Conservation (phyloP, 2,888 invertebrate genomes). For the Rhaphigaster nebulosa region DNA sequence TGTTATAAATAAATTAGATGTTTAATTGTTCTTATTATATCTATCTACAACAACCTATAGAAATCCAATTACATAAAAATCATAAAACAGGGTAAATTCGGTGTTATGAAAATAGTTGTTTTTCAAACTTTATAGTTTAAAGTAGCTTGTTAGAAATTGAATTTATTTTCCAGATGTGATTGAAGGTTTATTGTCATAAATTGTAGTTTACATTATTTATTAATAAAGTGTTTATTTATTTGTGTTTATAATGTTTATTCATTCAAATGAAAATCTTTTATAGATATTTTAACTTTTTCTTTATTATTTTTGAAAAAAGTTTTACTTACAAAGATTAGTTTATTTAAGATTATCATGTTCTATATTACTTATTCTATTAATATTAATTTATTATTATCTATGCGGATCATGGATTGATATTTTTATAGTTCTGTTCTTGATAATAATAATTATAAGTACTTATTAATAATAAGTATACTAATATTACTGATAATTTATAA, state of each 20-base stretch:
- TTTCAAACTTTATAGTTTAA: neutral
- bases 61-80: neutral
- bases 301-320: neutral
- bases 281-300: neutral
- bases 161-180: conserved; percentile 12
- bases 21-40: neutral
- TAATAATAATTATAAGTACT: neutral
- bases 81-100: neutral
- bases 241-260: neutral
- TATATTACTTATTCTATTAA: neutral
- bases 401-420: neutral
- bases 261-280: neutral
- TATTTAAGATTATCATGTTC: neutral
- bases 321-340: neutral
- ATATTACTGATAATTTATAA: neutral
- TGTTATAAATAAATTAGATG: neutral
- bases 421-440: neutral
- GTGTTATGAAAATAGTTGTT: neutral
- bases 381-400: neutral
- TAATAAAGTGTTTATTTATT: neutral
- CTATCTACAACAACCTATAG: neutral
- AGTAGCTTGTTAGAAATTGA: neutral
- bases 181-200: neutral
- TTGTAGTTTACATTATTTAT: neutral
- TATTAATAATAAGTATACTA: neutral